Evolutionary conservation across 2,888 invertebrate species (phyloP), one percentile per base, ranked within the genome.

Genomic region (Poecilus cupreus): DNA sequence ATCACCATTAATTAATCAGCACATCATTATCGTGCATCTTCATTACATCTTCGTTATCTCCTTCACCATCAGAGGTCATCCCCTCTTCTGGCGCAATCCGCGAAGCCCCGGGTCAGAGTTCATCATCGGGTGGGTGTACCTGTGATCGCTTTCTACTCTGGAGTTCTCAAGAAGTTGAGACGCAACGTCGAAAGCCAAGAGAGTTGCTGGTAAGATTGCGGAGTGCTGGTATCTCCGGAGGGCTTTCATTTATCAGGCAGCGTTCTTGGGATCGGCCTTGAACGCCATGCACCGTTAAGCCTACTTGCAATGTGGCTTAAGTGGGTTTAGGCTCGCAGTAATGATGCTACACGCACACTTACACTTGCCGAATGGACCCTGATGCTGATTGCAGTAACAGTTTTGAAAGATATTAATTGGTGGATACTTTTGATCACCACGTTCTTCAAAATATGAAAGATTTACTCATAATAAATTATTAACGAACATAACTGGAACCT

Each of bases 201-300:
- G 43, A 46, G 49, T 26, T 74, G 22, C 22, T 70, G 13, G 74
- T 51, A 26, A 26, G 60, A 60, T 60, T 32, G 60, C 60, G 13
- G 32, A n/a, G 60, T 18, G 54, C 13, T 13, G 60, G n/a, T 39
- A 70, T 39, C 70, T 43, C 70, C 70, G 22, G 39, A 70, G 70
- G 70, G 70, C 37, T 51, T 75, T 49, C 24, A 75, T 75, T 75
- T 51, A 26, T 75, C 75, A 32, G 32, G 51, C 75, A 43, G 24
- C 51, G 78, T 78, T 78, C 78, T 78, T 78, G 78, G 77, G 77
- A 18, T 51, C 79, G 79, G 79, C 79, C 79, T 79, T 79, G 79
- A 79, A 68, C 68, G 64, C 46, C 51, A 79, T 68, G 68, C 68
- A 79, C 79, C 79, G 79, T 79, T 79, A 79, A 60, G 60, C 54